Evolutionary conservation across 2,797 vertebrate species (phyloP).

Genomic region (Phoxinus dragarum): DNA sequence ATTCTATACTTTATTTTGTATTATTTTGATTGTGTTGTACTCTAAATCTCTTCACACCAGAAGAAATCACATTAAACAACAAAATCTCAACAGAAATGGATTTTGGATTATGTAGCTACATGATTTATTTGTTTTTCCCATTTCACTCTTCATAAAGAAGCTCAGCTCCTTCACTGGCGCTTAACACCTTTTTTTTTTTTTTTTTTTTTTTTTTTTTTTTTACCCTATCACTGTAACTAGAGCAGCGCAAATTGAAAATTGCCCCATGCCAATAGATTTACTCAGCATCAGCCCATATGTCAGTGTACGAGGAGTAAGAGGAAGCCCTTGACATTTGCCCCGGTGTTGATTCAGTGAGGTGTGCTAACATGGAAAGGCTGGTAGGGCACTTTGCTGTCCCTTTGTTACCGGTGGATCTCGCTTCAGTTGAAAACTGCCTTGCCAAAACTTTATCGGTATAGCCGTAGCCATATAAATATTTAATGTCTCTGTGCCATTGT

Average conservation of each 20-base stretch:
- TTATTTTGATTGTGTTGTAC: not conserved
- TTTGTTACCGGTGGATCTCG: slow-evolving; percentile 54
- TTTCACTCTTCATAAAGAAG: slow-evolving; percentile 8
- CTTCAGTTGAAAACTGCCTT: slow-evolving; percentile 62
- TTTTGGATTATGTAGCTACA: slow-evolving; percentile 22
- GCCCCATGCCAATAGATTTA: slow-evolving; percentile 39
- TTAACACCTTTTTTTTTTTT: slow-evolving; percentile 11
- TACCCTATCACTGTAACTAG: not conserved
- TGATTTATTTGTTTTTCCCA: slow-evolving; percentile 17
- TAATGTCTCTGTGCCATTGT: slow-evolving; percentile 76
- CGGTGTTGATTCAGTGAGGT: slow-evolving; percentile 42
- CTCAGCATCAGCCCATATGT: slow-evolving; percentile 35
- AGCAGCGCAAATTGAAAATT: slow-evolving; percentile 47
- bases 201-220: not conserved
- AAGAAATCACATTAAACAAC: slow-evolving; percentile 31
- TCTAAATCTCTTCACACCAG: slow-evolving; percentile 8
- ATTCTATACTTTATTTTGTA: not conserved
- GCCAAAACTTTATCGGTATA: slow-evolving; percentile 65
- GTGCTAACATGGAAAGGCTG: slow-evolving; percentile 26
- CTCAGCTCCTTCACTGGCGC: slow-evolving; percentile 13
- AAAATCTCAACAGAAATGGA: slow-evolving; percentile 16
- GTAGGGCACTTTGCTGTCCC: slow-evolving; percentile 34
- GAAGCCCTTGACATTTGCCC: slow-evolving; percentile 55
- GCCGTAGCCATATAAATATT: slow-evolving; percentile 76
- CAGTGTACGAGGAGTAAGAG: slow-evolving; percentile 26